Base-by-base conservation (phyloP, 2,113 vertebrate species). In the Epinephelus moara region DNA sequence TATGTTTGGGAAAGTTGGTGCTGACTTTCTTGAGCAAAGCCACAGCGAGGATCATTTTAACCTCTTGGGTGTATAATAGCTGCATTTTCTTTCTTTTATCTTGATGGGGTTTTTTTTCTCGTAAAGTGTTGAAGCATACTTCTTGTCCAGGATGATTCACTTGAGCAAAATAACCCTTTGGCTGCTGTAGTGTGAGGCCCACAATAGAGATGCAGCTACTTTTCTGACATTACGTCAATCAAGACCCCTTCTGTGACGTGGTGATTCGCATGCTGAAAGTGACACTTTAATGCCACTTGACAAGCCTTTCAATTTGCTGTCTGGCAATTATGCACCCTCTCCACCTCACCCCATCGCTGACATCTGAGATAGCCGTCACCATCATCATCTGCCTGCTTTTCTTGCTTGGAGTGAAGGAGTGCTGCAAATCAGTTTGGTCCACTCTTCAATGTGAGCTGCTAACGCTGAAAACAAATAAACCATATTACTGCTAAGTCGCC, bases 231-330 rank as follows among this genome's bases (percentile, higher is more conserved):
- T 0, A 8, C 18, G 6, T 74, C 23, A 9, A 18, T 79, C 42
- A 55, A 76, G 42, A 70, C 30, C 33, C 15, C 30, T 47, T 52
- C 37, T 0, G 53, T 42, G 62, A 84, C 75, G 74, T 17, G 42
- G n/a, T 73, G 66, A 85, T 84, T 86, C 81, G 52, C 76, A 75
- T 27, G 68, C 45, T 52, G 21, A 75, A 80, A 87, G 86, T 66
- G 88, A 85, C 82, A 80, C 60, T 83, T 86, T 68, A 73, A 88
- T 73, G 80, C 63, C 78, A 86, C 87, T 90, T 68, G 78, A 90
- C 81, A 87, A 84, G 80, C 55, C 70, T 78, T 85, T 73, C 56
- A 66, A 85, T 82, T 89, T 75, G 52, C 78, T 68, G 72, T 73
- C 73, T 81, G n/a, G 56, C 89, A 82, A 78, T 82, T 73, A 87